Evolutionary conservation across 2,797 vertebrate species (phyloP), one percentile per base, ranked within the genome.

Genomic region (Apodemus agrarius): DNA sequence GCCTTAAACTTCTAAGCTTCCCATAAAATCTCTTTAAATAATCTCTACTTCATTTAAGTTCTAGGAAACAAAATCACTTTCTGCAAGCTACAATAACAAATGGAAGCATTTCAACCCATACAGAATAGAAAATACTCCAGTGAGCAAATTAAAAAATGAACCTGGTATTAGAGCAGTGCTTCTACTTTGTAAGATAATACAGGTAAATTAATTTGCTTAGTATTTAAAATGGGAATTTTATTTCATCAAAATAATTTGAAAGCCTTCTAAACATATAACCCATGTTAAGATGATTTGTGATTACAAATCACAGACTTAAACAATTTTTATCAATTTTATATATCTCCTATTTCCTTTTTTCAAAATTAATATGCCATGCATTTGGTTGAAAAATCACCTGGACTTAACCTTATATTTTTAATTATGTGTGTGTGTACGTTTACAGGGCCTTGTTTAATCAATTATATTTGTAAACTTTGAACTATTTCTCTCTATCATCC

Each of bases 21-120:
- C 95, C 95, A 96, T 46, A 94, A 95, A 96, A 97, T 19, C 85
- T 89, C 76, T 94, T 97, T 95, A 97, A 97, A 97, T 97, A 98
- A 98, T 97, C 75, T 95, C 85, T 82, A 97, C 79, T 83, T 97
- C 91, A 29, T 95, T 95, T 96, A 29, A 88, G 96, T 96, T 97
- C 96, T 95, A 96, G 96, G 93, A 83, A 29, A n/a, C 89, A 78
- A 9, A 93, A 43, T 96, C 95, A 97, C 61, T 98, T 83, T 95
- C 97, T 94, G 61, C 22, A 97, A 80, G 24, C 22, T 95, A 7
- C 63, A 80, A 90, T 97, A 97, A 89, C 52, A 95, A 83, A 61
- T 17, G 59, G 83, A 96, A 93, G 59, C 91, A 26, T 97, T 95
- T 63, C 95, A 94, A 94, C 88, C 22, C 79, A 90, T 97, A 95